Evolutionary conservation across 2,113 vertebrate genomes (phyloP), one percentile per base, ranked within the genome.

Genomic region (Herpetotheres cachinnans): DNA sequence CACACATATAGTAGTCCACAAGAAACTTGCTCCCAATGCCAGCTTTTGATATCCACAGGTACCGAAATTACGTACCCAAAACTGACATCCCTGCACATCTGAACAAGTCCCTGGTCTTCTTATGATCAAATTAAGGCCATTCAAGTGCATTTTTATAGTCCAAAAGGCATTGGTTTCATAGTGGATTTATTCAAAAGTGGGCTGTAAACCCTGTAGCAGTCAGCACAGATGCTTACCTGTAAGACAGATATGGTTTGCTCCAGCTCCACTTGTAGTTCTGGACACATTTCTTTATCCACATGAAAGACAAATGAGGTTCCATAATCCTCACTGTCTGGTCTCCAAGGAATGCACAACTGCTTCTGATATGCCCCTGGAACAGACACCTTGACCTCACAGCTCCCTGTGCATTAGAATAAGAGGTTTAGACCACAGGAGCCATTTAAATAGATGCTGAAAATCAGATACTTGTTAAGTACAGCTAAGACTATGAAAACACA

Each of bases 301-400:
- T 98, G 98, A 92, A 98, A 98, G 86, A 97, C 65, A 76, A 98
- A 98, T 0, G 95, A 97, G 10, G 83, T 77, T 18, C 46, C 94
- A 36, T 13, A 40, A 52, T 86, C 94, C 9, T 96, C 86, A 8
- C 8, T 13, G 3, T 95, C 80, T 24, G 46, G 40, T 65, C 85
- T 92, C 94, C 97, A 96, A 44, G 97, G 93, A 61, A 98, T 78
- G 90, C 38, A 52, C 52, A 97, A 61, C 49, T 98, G 97, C 69
- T 98, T 98, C 84, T 98, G 96, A n/a, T 97, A 98, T 4, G 98
- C 97, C 22, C 98, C 98, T 24, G 98, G 98, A 69, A 98, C 89
- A 52, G 98, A 97, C 82, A 98, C 61, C 46, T 94, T 97, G 79
- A 98, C 40, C 20, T 93, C 88, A 84, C 81, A 96, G 27, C 32